Conservation (phyloP, 2,888 invertebrate genomes). For the Eupithecia exiguata region DNA sequence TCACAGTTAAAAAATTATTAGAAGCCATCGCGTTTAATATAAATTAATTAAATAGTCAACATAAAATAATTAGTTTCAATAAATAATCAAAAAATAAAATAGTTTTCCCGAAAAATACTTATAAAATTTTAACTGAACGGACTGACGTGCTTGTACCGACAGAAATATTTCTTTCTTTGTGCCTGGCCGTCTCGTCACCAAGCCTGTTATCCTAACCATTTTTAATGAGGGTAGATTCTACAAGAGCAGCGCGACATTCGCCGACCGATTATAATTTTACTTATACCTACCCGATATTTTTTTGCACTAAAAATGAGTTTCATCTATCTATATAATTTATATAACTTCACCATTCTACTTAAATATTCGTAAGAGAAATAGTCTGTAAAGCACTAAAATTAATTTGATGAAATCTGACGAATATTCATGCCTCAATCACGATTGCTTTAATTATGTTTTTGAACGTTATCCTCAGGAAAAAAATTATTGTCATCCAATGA, state of each 20-base stretch:
- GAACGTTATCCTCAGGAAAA: background rate
- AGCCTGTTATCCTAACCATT: slow-evolving; percentile 13
- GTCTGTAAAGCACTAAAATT: too few relatives aligned
- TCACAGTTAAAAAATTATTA: slow-evolving; percentile 71
- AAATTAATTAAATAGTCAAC: slow-evolving; percentile 55
- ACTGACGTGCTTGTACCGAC: slow-evolving; percentile 46
- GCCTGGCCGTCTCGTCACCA: slow-evolving; percentile 53
- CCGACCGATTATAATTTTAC: background rate
- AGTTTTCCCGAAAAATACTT: slow-evolving; percentile 51
- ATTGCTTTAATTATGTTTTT: background rate
- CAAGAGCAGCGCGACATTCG: background rate
- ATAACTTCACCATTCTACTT: background rate
- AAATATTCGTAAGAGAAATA: background rate
- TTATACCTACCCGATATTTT: background rate
- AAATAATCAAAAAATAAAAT: slow-evolving; percentile 56
- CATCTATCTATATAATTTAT: background rate
- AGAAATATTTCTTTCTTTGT: slow-evolving; percentile 62
- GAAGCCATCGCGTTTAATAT: slow-evolving; percentile 61
- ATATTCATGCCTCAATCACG: background rate
- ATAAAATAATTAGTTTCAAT: slow-evolving; percentile 49
- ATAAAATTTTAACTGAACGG: slow-evolving; percentile 45
- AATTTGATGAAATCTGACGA: background rate
- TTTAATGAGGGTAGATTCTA: slow-evolving; percentile 7
- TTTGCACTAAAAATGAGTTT: background rate
- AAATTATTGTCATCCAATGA: background rate